These are phyloP conservation scores for Podocnemis expansa DNA, from an alignment of 2,113 vertebrate species.

Conservation along the genomic window DNA sequence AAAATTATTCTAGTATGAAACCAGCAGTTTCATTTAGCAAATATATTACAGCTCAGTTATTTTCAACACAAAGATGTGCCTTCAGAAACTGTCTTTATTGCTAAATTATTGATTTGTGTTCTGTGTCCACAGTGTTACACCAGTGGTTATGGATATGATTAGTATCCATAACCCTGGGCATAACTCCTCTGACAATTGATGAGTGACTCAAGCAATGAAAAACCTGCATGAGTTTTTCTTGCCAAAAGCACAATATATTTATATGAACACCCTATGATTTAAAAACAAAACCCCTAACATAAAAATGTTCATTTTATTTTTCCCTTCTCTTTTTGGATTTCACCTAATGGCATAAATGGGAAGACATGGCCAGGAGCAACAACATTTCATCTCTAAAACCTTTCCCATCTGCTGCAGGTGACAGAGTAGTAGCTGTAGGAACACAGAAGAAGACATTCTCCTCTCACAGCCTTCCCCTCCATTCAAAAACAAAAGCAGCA, in stretches of 20 bases:
- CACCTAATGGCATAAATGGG: background rate
- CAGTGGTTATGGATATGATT: too few species aligned
- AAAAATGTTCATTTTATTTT: background rate
- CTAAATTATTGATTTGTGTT: background rate
- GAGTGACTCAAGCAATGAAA: background rate
- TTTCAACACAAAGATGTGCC: background rate
- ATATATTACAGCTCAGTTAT: background rate
- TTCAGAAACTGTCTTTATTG: background rate
- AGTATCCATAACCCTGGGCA: background rate
- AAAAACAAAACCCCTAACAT: background rate
- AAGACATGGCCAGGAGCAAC: background rate
- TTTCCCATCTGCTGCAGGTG: background rate
- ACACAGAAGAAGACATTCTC: background rate
- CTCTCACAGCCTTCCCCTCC: background rate
- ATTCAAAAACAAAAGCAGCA: background rate
- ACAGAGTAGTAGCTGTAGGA: background rate
- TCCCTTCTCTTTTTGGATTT: background rate
- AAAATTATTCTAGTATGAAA: background rate
- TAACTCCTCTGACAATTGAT: background rate
- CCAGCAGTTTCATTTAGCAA: background rate
- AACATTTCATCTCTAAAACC: background rate
- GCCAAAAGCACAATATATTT: background rate
- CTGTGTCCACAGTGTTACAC: background rate
- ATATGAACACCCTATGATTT: background rate
- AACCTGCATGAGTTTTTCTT: background rate